phyloP scores from a whole-genome alignment of 64 coral and sea anemone species.

The Exaiptasia diaphana region DNA sequence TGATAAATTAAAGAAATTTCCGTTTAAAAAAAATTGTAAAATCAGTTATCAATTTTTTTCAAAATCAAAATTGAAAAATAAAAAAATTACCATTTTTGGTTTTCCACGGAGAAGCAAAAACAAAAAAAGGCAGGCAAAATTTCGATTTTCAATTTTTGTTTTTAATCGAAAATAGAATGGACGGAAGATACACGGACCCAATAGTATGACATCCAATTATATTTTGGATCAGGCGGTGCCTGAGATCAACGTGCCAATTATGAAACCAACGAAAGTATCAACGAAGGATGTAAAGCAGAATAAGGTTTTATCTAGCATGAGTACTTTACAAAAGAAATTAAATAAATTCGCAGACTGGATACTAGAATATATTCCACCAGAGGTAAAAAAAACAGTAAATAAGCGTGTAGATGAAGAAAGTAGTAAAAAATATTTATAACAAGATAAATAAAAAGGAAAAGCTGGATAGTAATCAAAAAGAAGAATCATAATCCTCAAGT shows the following conservation, averaged over 20 bases:
- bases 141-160: too few relatives aligned
- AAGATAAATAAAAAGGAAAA: background rate
- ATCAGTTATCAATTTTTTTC: too few relatives aligned
- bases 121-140: too few relatives aligned
- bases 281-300: background rate
- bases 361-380: background rate
- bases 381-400: background rate
- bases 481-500: background rate
- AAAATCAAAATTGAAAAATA: too few relatives aligned
- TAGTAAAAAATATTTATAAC: background rate
- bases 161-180: too few relatives aligned
- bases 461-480: background rate
- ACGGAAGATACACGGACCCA: too few relatives aligned
- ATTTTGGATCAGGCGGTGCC: background rate
- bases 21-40: too few relatives aligned
- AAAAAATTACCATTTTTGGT: too few relatives aligned
- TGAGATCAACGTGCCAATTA: conserved; percentile 1
- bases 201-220: background rate
- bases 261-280: background rate
- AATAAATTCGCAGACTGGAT: conserved; percentile 14
- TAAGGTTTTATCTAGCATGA: background rate
- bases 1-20: too few relatives aligned
- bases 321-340: background rate
- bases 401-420: conserved; percentile 2
- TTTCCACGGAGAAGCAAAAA: too few relatives aligned